Conservation (phyloP, 2,888 invertebrate genomes). For the Ophioninae sp. region DNA sequence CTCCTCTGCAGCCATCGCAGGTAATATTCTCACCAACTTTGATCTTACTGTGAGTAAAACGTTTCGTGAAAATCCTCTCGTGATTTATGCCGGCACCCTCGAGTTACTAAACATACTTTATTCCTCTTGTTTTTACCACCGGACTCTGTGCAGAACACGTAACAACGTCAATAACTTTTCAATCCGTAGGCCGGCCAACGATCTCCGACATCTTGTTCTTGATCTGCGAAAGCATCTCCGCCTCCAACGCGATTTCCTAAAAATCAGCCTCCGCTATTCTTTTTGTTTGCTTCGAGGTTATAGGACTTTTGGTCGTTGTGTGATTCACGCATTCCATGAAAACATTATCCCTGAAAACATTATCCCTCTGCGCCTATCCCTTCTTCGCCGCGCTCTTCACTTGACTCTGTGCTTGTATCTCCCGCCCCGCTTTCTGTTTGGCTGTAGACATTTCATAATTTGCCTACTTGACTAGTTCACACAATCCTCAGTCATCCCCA, state of each 20-base stretch:
- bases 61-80: slow-evolving; percentile 50
- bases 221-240: slow-evolving; percentile 29
- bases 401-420: background rate
- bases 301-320: background rate
- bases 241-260: too few species aligned
- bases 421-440: background rate
- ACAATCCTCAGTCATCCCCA: slow-evolving; percentile 51
- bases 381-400: slow-evolving; percentile 44
- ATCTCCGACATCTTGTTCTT: slow-evolving; percentile 54
- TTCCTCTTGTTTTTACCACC: slow-evolving; percentile 19
- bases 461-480: slow-evolving; percentile 44
- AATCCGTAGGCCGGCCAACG: slow-evolving; percentile 10
- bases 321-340: background rate
- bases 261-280: too few species aligned
- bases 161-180: slow-evolving; percentile 47
- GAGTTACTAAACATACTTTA: slow-evolving; percentile 48
- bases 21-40: slow-evolving; percentile 42
- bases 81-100: slow-evolving; percentile 46
- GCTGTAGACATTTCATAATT: slow-evolving; percentile 45
- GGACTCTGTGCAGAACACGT: slow-evolving; percentile 41
- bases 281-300: background rate
- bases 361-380: slow-evolving; percentile 9
- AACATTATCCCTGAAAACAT: slow-evolving; percentile 9
- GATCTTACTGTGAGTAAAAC: slow-evolving; percentile 46
- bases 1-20: too few species aligned